Conservation (phyloP, 2,113 vertebrate species). For the Semnornis frantzii region DNA sequence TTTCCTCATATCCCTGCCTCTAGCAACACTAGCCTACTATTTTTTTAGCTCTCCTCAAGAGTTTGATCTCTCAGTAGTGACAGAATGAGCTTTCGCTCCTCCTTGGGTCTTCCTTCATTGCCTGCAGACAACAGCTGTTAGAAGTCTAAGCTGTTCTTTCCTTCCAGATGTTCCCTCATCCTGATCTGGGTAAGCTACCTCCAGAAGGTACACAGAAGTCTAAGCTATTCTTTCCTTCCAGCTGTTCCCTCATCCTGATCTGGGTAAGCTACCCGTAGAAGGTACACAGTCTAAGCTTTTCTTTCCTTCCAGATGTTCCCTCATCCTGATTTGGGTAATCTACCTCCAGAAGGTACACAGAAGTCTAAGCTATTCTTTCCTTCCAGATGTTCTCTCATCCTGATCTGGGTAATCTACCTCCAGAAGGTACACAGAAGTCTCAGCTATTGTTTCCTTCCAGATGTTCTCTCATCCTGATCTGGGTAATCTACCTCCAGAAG, state of each 20-base stretch:
- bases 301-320: conserved; percentile 17
- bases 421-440: no score
- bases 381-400: no score
- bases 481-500: no score
- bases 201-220: not conserved
- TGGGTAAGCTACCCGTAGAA: conserved; percentile 19
- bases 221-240: not conserved
- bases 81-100: not conserved
- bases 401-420: no score
- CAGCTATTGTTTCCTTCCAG: no score
- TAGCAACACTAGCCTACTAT: conserved; percentile 3
- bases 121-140: not conserved
- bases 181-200: conserved; percentile 14
- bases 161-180: conserved; percentile 23
- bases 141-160: conserved; percentile 11
- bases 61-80: not conserved
- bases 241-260: conserved; percentile 7
- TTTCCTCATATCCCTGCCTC: not conserved
- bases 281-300: not conserved
- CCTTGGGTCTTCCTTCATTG: conserved; percentile 21
- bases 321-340: conserved; percentile 15
- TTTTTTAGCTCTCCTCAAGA: not conserved
- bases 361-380: no score
- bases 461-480: no score
- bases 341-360: conserved; percentile 14